These are phyloP conservation scores for Chamaetylas fuelleborni DNA, from an alignment of 2,113 vertebrate genomes.

Conservation along the genomic window DNA sequence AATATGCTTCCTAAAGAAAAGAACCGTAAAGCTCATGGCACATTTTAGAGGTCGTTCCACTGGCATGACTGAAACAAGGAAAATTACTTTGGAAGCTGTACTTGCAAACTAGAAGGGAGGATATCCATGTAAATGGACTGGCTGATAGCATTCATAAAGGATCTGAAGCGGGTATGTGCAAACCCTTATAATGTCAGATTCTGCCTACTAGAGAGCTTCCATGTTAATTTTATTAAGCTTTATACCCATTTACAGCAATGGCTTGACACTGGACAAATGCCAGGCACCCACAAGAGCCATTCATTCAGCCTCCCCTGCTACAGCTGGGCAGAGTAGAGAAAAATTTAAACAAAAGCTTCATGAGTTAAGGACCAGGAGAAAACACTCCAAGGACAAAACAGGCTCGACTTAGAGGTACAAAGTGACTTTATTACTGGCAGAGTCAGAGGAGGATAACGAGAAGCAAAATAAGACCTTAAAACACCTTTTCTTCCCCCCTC, in stretches of 20 bases:
- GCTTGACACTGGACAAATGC: neutral
- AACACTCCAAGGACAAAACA: neutral
- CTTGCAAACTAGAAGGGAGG: neutral
- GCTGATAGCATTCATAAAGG: neutral
- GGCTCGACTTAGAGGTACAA: neutral
- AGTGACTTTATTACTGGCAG: too few relatives aligned
- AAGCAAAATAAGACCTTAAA: neutral
- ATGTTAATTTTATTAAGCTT: neutral
- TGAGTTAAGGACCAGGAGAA: neutral
- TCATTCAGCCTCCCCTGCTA: neutral
- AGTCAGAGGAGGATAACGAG: neutral
- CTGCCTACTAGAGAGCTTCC: neutral
- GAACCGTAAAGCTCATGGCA: rapidly evolving
- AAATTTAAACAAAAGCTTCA: neutral
- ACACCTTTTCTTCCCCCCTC: neutral
- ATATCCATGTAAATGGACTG: neutral
- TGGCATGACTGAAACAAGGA: neutral
- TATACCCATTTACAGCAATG: neutral
- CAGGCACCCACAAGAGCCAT: rapidly evolving
- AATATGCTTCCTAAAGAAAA: neutral
- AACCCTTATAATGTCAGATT: neutral
- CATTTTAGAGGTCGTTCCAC: neutral
- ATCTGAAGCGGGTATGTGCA: neutral
- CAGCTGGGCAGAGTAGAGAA: neutral
- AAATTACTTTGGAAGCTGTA: neutral